phyloP scores from a whole-genome alignment of 2,888 invertebrate genomes.

The Tipula confusa region DNA sequence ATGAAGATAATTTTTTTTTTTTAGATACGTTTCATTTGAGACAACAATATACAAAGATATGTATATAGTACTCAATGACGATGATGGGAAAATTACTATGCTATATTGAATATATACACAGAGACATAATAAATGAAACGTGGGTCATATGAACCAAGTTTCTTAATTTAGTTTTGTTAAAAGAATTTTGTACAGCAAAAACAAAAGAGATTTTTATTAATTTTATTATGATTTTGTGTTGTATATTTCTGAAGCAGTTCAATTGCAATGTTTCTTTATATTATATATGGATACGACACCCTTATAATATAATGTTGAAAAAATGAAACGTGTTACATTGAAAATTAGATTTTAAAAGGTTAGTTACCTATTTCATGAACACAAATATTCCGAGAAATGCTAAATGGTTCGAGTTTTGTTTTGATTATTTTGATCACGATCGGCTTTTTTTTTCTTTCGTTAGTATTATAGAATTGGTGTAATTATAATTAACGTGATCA shows the following conservation, averaged over 20 bases:
- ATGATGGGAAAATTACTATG: too few species aligned
- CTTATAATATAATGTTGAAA: neutral
- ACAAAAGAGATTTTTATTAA: neutral
- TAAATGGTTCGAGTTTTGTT: neutral
- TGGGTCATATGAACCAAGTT: neutral
- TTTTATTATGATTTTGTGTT: neutral
- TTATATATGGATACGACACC: neutral
- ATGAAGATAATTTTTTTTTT: neutral
- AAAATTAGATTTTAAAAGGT: constrained; percentile 20
- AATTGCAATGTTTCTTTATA: neutral
- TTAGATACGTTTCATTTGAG: neutral
- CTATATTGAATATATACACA: neutral
- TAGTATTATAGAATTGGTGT: too few species aligned
- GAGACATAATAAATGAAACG: constrained; percentile 13
- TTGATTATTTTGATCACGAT: neutral
- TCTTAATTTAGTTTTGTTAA: neutral
- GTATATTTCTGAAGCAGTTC: neutral
- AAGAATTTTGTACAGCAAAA: neutral
- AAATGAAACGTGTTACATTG: neutral
- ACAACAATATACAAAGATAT: neutral
- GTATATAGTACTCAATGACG: neutral
- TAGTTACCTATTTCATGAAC: neutral
- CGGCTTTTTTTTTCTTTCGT: neutral
- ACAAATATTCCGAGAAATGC: neutral
- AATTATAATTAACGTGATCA: too few species aligned